phyloP scores from a whole-genome alignment of 2,888 invertebrate genomes.

The Pachymerium ferrugineum region DNA sequence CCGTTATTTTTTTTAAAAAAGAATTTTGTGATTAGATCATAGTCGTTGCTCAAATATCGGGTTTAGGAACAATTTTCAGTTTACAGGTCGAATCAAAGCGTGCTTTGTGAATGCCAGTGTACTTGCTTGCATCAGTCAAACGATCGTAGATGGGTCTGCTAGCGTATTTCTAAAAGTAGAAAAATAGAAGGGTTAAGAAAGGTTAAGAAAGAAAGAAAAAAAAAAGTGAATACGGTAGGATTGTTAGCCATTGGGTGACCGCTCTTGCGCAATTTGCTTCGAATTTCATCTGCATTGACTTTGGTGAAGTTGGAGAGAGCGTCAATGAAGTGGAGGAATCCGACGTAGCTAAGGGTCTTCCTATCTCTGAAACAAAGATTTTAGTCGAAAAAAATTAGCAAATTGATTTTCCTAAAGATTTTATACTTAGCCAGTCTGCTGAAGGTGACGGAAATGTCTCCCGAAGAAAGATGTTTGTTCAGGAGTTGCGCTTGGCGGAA shows the following conservation, averaged over 20 bases:
- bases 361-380: not conserved
- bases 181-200: too few species aligned
- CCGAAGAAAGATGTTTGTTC: constrained; percentile 24
- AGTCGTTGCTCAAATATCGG: too few species aligned
- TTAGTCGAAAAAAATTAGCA: too few species aligned
- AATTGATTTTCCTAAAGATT: too few species aligned
- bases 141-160: constrained; percentile 13
- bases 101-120: constrained; percentile 32
- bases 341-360: constrained; percentile 16
- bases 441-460: constrained; percentile 27
- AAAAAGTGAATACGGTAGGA: too few species aligned
- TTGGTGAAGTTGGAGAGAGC: not conserved
- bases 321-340: constrained; percentile 27
- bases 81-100: constrained; percentile 29
- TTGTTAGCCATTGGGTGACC: not conserved
- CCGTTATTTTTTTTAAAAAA: too few species aligned
- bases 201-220: too few species aligned
- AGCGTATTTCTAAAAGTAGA: constrained; percentile 1
- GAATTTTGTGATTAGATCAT: too few species aligned
- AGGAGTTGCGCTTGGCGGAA: constrained; percentile 19
- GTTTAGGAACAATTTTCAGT: too few species aligned
- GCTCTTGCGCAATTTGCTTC: not conserved
- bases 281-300: not conserved
- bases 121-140: constrained; percentile 28
- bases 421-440: constrained; percentile 32